Percentiles rank a stretch among this genome's conserved stretches.
Evolutionary conservation across 2,888 invertebrate species (phyloP).

Genomic region (Spatulosminthurus flaviceps): DNA sequence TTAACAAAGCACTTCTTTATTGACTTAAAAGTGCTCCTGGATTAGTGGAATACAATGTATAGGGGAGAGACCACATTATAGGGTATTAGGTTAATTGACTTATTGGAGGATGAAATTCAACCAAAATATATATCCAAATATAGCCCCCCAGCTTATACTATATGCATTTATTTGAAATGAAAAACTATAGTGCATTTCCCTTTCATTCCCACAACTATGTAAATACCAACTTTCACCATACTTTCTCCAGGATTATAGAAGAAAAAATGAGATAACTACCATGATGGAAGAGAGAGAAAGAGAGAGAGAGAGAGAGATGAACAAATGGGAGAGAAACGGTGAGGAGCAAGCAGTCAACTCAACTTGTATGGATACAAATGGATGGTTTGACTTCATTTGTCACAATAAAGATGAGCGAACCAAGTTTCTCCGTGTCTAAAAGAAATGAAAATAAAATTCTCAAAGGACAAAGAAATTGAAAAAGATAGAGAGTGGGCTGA

Average conservation of each 20-base stretch:
- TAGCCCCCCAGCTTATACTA: neutral
- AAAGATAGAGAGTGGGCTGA: conserved; percentile 49
- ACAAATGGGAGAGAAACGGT: neutral
- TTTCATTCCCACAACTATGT: no score
- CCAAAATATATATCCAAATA: conserved; percentile 12
- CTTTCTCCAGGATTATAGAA: no score
- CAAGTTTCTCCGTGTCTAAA: conserved; percentile 33
- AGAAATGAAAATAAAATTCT: conserved; percentile 52
- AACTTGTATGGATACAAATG: conserved; percentile 54
- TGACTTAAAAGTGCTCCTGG: conserved; percentile 8
- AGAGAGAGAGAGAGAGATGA: no score
- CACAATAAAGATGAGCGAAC: conserved; percentile 56
- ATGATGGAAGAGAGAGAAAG: no score
- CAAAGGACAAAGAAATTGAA: conserved; percentile 54
- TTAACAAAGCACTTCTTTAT: conserved; percentile 9
- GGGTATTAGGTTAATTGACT: conserved; percentile 50
- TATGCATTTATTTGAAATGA: neutral
- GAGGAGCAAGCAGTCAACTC: neutral
- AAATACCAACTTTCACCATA: no score
- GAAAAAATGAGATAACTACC: no score
- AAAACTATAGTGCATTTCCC: no score
- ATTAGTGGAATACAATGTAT: neutral
- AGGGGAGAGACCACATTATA: conserved; percentile 25
- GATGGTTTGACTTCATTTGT: conserved; percentile 57
- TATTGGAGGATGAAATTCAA: conserved; percentile 42